Evolutionary conservation across 2,113 vertebrate species (phyloP), one percentile per base, ranked within the genome.

Genomic region (western clawed frog (Xenopus tropicalis)): DNA sequence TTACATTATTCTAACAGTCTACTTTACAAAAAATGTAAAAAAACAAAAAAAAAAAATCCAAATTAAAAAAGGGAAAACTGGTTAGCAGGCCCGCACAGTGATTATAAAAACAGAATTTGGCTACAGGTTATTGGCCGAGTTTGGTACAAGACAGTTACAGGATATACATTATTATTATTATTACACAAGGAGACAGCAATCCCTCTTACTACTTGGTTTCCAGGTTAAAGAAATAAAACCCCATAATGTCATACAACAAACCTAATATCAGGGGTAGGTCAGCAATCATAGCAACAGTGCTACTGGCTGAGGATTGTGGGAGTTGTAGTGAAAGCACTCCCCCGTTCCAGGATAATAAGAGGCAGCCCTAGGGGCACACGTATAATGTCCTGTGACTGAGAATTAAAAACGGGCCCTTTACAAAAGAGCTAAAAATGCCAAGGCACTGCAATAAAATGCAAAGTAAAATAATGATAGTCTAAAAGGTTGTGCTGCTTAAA

Each of bases 391-490:
- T 24, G 58, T 66, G 62, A 48, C 46, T 67, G 17, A 11, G 56
- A 51, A 29, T 75, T 44, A 63, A 69, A 68, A 42, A 75, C 57
- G 61, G 19, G 44, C 66, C 66, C 46, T 61, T 54, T 21, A 56
- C 64, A 75, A 69, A 69, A 62, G 56, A 20, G 37, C 42, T 37
- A 37, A 56, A 19, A 52, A 57, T 51, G 25, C 43, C 29, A 63
- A 67, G 56, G 57, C 64, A 75, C 72, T 68, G 58, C 59, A 69
- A 76, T 76, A 63, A 56, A 69, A 74, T 51, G 46, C 44, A 43
- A 46, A 51, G 25, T 7, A 22, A 25, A 62, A 65, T 19, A 62
- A 24, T 10, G 17, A 37, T n/a, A 17, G 17, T 54, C 19, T 54
- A 54, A 54, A 54, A 54, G 19, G 52, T 54, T 6, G 16, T 9